These are phyloP conservation scores for Myotis pilosus DNA, from an alignment of 2,797 vertebrate species.

Conservation along the genomic window DNA sequence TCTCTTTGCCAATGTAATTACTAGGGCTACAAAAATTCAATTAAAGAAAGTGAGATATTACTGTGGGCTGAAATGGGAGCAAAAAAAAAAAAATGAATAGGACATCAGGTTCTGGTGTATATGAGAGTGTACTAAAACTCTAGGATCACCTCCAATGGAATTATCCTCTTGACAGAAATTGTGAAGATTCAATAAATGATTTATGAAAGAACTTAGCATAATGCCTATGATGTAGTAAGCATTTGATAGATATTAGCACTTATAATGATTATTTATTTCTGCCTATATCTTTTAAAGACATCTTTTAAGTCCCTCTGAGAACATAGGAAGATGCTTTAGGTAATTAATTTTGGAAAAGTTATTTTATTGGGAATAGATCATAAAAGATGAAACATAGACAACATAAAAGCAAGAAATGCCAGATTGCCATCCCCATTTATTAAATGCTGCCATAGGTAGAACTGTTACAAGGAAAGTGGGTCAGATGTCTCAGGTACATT, in stretches of 20 bases:
- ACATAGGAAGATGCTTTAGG: background rate
- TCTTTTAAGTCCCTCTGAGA: background rate
- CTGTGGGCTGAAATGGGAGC: background rate
- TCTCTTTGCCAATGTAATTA: background rate
- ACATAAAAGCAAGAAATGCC: background rate
- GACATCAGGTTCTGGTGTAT: background rate
- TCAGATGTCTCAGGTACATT: background rate
- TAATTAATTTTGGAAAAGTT: background rate
- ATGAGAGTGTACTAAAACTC: background rate
- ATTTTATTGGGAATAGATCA: background rate
- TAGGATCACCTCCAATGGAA: background rate
- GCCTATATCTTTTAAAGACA: background rate
- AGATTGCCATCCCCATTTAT: background rate
- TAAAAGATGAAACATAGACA: background rate
- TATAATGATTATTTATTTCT: background rate
- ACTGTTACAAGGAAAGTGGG: background rate
- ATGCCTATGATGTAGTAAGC: background rate
- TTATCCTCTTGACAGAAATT: background rate
- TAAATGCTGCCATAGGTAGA: background rate
- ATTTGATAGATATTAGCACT: background rate
- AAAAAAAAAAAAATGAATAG: constrained; percentile 26
- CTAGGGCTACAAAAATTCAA: background rate
- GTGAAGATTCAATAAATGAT: constrained; percentile 5
- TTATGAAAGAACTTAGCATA: background rate
- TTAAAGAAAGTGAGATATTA: constrained; percentile 37